Evolutionary conservation across 2,113 vertebrate species (phyloP), one percentile per base, ranked within the genome.

Genomic region (Datnioides undecimradiatus): DNA sequence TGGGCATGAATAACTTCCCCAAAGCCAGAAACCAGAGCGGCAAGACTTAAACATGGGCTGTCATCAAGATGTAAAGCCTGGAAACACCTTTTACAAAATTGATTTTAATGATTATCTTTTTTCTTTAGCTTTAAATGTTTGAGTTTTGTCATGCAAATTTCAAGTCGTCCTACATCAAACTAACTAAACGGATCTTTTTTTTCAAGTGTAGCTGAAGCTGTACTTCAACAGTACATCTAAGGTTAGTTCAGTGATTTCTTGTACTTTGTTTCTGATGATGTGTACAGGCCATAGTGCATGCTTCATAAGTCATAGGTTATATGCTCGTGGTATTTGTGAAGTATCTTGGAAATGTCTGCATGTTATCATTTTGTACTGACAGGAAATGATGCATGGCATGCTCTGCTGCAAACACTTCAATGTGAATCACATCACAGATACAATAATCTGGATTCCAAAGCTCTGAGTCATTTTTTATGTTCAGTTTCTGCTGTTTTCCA

Each of bases 1-100:
- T 79, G 70, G 51, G 70, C 79, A 87, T 80, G 84, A 75, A 80
- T 76, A 82, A 87, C 41, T 79, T 75, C 62, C 64, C 21, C n/a
- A 80, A 59, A 84, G 45, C 67, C 52, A 78, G 48, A 83, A 85
- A 83, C 23, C 66, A 51, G 38, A 77, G 65, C 51, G 36, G 75
- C 23, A n/a, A 43, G 48, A 59, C 75, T 80, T 59, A 33, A 80
- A 82, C 51, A 67, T 60, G 51, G 72, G 73, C 62, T 70, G 70
- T 83, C 74, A 72, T 85, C 45, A 79, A 84, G 62, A 67, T 71
- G 58, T 72, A 74, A 71, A 82, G 34, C 40, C 46, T 52, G 27
- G 36, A 54, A 78, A 78, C 40, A 48, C 25, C 40, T 51, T 71
- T 67, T 1, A 64, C 40, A 19, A 40, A 38, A 81, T 25, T 41